Percentiles rank a stretch among this genome's conserved stretches.
phyloP scores from a whole-genome alignment of 2,113 vertebrate genomes.

The Cyprinodon brontotheroides region DNA sequence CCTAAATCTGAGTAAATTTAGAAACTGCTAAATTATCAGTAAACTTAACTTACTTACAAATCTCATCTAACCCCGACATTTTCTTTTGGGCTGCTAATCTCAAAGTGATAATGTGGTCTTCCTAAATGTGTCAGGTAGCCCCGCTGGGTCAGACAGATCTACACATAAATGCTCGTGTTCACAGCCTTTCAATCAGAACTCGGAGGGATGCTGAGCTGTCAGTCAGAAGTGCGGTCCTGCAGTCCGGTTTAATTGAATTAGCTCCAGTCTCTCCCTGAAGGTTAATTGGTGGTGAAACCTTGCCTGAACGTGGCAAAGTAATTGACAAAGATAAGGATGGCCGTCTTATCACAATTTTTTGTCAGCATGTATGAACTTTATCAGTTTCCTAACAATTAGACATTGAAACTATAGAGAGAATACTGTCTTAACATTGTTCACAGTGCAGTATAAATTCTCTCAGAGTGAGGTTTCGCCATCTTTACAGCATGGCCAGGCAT shows the following conservation, averaged over 20 bases:
- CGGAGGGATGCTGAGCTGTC: slow-evolving; percentile 53
- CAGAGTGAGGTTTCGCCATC: slow-evolving; percentile 11
- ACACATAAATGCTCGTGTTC: slow-evolving; percentile 34
- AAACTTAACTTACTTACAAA: slow-evolving; percentile 1
- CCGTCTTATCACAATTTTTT: slow-evolving; percentile 35
- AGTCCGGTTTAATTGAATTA: slow-evolving; percentile 62
- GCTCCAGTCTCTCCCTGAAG: slow-evolving; percentile 59
- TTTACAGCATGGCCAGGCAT: slow-evolving; percentile 19
- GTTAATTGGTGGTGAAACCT: slow-evolving; percentile 67
- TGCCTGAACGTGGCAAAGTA: slow-evolving; percentile 33
- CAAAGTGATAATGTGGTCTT: slow-evolving; percentile 47
- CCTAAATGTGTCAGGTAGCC: slow-evolving; percentile 43
- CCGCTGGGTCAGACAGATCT: slow-evolving; percentile 32
- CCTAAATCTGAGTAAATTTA: background rate
- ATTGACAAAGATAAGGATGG: slow-evolving; percentile 54
- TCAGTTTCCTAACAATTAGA: slow-evolving; percentile 20
- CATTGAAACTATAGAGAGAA: slow-evolving; percentile 7
- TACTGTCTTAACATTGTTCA: slow-evolving; percentile 5
- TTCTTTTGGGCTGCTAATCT: slow-evolving; percentile 25
- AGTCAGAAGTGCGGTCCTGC: slow-evolving; percentile 44
- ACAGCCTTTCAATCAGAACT: slow-evolving; percentile 57
- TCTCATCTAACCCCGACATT: background rate
- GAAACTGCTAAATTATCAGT: background rate
- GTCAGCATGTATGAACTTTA: slow-evolving; percentile 40
- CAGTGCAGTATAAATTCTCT: slow-evolving; percentile 17